A percentile compares a stretch with the other conserved stretches of the same genome.
These are phyloP conservation scores for Nothocercus julius DNA, from an alignment of 2,113 vertebrate genomes.

Conservation along the genomic window DNA sequence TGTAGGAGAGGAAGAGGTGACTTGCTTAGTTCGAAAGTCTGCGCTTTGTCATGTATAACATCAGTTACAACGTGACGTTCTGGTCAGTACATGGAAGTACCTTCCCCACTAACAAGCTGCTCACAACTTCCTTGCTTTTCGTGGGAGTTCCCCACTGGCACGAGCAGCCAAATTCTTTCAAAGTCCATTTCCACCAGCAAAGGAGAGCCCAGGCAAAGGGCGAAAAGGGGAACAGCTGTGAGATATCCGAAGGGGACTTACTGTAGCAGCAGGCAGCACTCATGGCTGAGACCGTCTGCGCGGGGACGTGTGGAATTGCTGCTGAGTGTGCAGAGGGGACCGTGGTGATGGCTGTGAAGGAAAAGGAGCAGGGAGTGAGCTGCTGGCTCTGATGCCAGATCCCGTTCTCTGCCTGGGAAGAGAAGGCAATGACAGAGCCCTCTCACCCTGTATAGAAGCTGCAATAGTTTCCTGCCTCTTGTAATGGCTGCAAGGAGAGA, in stretches of 20 bases:
- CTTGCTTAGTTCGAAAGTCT: not conserved
- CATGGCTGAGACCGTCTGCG: not conserved
- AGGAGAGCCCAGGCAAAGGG: not conserved
- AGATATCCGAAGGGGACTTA: not conserved
- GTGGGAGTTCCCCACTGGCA: slow-evolving; percentile 48
- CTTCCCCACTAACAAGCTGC: not conserved
- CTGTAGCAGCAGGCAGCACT: not conserved
- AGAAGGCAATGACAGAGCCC: not conserved
- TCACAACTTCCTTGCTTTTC: not conserved
- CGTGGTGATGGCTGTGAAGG: not conserved
- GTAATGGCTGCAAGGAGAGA: not conserved
- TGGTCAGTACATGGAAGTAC: not conserved
- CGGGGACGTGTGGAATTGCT: not conserved
- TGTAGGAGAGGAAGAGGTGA: not conserved
- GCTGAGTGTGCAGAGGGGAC: not conserved
- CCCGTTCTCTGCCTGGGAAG: not conserved
- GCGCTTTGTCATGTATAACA: not conserved
- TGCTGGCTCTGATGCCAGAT: not conserved
- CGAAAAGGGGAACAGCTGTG: slow-evolving; percentile 16
- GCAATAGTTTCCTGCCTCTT: not conserved
- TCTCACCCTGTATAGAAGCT: not conserved
- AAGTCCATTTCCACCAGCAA: slow-evolving; percentile 8
- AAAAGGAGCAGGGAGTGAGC: not conserved
- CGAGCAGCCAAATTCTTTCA: slow-evolving; percentile 39
- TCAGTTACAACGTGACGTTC: not conserved